These are phyloP conservation scores for Urocynchramus pylzowi DNA, from an alignment of 2,113 vertebrate species.

Conservation along the genomic window DNA sequence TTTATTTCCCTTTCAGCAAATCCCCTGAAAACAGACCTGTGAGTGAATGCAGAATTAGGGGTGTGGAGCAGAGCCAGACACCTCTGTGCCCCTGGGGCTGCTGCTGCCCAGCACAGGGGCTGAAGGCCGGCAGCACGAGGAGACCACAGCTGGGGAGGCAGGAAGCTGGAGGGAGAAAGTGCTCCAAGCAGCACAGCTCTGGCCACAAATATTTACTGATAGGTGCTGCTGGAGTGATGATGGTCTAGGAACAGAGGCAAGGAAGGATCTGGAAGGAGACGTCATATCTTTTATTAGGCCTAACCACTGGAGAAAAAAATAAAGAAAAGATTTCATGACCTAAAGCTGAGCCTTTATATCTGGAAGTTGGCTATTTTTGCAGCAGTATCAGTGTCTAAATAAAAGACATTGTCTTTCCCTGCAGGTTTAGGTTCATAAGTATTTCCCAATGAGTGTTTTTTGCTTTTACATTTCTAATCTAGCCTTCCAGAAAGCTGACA, in stretches of 20 bases:
- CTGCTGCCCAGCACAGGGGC: not conserved
- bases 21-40: not conserved
- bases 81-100: not conserved
- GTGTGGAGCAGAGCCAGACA: not conserved
- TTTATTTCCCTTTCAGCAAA: not conserved
- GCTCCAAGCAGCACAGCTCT: not conserved
- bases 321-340: not conserved
- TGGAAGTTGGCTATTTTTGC: not conserved
- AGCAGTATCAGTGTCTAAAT: not conserved
- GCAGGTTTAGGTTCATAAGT: not conserved
- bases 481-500: not conserved
- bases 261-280: not conserved
- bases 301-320: not conserved
- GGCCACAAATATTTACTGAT: not conserved
- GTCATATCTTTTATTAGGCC: not conserved
- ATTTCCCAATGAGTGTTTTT: not conserved
- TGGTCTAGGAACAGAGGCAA: not conserved
- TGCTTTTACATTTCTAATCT: not conserved
- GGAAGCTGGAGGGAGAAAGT: not conserved
- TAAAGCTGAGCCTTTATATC: not conserved
- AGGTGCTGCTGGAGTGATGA: not conserved
- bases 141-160: not conserved
- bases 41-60: not conserved
- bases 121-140: fast-evolving
- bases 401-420: not conserved